Evolutionary conservation across 2,113 vertebrate genomes (phyloP), one percentile per base, ranked within the genome.

Genomic region (Spermophilus dauricus): DNA sequence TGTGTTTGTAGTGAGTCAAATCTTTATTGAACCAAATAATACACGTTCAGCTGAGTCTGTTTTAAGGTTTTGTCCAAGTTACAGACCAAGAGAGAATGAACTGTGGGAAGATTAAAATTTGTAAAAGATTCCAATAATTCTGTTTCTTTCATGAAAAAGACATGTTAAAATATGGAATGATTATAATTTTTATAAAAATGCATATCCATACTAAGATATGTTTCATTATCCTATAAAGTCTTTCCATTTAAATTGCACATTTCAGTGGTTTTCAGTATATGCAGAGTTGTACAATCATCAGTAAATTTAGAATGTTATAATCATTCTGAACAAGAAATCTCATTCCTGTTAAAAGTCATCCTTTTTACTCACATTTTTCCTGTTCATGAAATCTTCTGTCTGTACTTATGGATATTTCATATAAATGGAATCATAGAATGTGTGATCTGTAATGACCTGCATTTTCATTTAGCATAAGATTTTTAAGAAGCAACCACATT

Each of bases 11-110:
- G 42, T 67, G n/a, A 73, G 61, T 88, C 92, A 91, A 72, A 90
- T 93, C 87, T 98, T 97, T 96, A 91, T 94, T 97, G 86, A 86
- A 93, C n/a, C 65, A 78, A 34, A 76, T 77, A 77, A 80, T 28
- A 92, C 17, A 67, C 20, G 58, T 0, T 56, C 39, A 24, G 0
- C 24, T 89, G 67, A 97, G 48, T 89, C 48, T 56, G 18, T 92
- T 95, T 67, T 58, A 84, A 81, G 30, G 72, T 90, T 97, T 97
- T 89, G 53, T 88, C 28, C 67, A 83, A 97, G 5, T 58, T 89
- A 0, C 0, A 3, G 18, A 83, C 69, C 16, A 65, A 78, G 86
- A 78, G 3, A 48, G 58, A 89, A 73, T 10, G 95, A 69, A 95
- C 24, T 80, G 4, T 82, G 58, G 17, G 51, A 63, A 1, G 5